Conservation (phyloP, 2,113 vertebrate species). For the Tetrax tetrax region DNA sequence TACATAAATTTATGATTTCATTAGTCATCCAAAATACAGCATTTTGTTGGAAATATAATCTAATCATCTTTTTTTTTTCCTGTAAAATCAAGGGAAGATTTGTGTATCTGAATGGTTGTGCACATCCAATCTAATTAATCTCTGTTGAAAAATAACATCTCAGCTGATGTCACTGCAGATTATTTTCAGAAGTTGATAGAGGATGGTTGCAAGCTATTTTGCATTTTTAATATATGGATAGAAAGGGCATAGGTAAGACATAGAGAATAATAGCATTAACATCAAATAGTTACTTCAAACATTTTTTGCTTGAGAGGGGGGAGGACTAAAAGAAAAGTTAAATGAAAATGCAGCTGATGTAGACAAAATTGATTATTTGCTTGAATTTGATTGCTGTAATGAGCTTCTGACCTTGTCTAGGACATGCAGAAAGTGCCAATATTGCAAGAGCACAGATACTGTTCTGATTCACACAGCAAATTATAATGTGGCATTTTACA, state of each 20-base stretch:
- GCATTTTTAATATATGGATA: neutral
- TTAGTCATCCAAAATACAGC: neutral
- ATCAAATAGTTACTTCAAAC: neutral
- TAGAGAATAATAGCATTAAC: neutral
- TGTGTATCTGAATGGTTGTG: neutral
- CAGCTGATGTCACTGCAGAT: neutral
- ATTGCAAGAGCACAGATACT: constrained; percentile 28
- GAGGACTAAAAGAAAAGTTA: neutral
- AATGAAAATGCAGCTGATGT: constrained; percentile 17
- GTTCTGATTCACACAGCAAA: constrained; percentile 18
- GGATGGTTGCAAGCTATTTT: constrained; percentile 5
- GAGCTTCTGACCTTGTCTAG: constrained; percentile 72
- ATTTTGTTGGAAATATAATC: neutral
- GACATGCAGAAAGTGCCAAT: constrained; percentile 64
- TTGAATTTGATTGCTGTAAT: constrained; percentile 25
- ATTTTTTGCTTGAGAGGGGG: neutral
- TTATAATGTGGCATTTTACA: constrained; percentile 33
- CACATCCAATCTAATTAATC: constrained; percentile 7
- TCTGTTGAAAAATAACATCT: constrained; percentile 5
- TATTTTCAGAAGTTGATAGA: constrained; percentile 40
- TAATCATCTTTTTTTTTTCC: neutral
- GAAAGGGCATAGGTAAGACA: neutral
- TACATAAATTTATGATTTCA: neutral
- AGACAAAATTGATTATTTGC: constrained; percentile 57
- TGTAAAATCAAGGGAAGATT: neutral